Conservation (phyloP, 2,888 invertebrate species). For the Artemia sp. region DNA sequence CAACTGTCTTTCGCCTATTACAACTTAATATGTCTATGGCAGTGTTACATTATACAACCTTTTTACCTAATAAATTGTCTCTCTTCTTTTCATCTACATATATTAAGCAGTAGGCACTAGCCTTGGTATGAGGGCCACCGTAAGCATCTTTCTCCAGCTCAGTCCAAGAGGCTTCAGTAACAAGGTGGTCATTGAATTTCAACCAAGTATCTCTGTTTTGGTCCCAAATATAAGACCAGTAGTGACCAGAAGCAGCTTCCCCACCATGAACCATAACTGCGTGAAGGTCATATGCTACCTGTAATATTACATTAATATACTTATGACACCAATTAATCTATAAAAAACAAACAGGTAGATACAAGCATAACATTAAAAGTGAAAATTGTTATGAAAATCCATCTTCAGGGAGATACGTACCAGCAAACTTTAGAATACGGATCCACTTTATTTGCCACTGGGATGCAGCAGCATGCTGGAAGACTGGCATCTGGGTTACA, state of each 20-base stretch:
- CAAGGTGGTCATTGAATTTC: slow-evolving; percentile 35
- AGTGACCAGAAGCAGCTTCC: slow-evolving; percentile 35
- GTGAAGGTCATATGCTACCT: slow-evolving; percentile 27
- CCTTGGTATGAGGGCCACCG: slow-evolving; percentile 32
- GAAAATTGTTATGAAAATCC: too few relatives aligned
- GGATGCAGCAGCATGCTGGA: too few relatives aligned
- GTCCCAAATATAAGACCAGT: slow-evolving; percentile 35
- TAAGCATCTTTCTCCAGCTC: slow-evolving; percentile 33
- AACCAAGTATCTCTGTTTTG: slow-evolving; percentile 30
- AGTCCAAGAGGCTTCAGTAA: slow-evolving; percentile 33
- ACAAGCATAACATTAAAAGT: too few relatives aligned
- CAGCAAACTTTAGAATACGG: too few relatives aligned
- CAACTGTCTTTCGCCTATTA: too few relatives aligned
- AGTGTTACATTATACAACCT: background rate
- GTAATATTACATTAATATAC: background rate
- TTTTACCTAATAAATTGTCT: slow-evolving; percentile 23
- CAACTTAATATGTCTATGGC: too few relatives aligned
- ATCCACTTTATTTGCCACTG: too few relatives aligned
- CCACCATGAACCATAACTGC: slow-evolving; percentile 36
- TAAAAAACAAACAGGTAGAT: too few relatives aligned
- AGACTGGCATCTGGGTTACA: too few relatives aligned
- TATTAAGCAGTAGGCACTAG: slow-evolving; percentile 35
- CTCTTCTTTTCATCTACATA: slow-evolving; percentile 30
- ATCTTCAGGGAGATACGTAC: too few relatives aligned
- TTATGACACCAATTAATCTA: too few relatives aligned